Evolutionary conservation across 2,888 invertebrate species (phyloP), one percentile per base, ranked within the genome.

Genomic region (Ditula angustiorana): DNA sequence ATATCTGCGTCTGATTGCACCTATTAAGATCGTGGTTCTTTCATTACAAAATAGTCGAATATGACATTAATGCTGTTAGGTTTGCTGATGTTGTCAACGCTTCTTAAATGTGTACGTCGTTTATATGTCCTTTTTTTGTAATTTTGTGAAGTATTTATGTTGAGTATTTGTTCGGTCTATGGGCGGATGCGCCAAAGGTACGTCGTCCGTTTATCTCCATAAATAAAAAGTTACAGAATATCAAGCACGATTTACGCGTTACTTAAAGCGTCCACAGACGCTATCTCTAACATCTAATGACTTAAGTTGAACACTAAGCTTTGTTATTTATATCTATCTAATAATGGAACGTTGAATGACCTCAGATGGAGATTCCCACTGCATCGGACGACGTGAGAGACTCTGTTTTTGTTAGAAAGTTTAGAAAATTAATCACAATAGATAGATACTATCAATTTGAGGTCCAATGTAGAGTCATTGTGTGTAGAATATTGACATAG

Each of bases 391-490:
- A 62, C 49, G 56, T 57, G 56, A 41, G 62, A 55, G 23, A n/a
- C 30, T 44, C 5, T 21, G 50, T 30, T 57, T 62, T 57, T 41
- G 50, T 62, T 62, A 49, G 56, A 57, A 62, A 62, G 62, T 49
- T 41, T 19, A 57, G 44, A 49, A 61, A 44, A 33, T 30, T 28
- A 24, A 61, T 61, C 53, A 61, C 53, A 61, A 55, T 37, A 37
- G 37, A 28, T 21, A 37, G 55, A 21, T 3, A 26, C n/a, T 24
- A 3, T 13, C 10, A n/a, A 19, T 35, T 60, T 30, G 41, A 21
- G 23, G 53, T 44, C 24, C 46, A 24, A 46, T 23, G n/a, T 46
- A 46, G n/a, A 21, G 10, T 46, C 7, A n/a, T 23, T 23, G 16
- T 44, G n/a, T n/a, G n/a, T n/a, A n/a, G n/a, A n/a, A n/a, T n/a